phyloP scores from a whole-genome alignment of 2,888 invertebrate species.

The Zeuzera pyrina region DNA sequence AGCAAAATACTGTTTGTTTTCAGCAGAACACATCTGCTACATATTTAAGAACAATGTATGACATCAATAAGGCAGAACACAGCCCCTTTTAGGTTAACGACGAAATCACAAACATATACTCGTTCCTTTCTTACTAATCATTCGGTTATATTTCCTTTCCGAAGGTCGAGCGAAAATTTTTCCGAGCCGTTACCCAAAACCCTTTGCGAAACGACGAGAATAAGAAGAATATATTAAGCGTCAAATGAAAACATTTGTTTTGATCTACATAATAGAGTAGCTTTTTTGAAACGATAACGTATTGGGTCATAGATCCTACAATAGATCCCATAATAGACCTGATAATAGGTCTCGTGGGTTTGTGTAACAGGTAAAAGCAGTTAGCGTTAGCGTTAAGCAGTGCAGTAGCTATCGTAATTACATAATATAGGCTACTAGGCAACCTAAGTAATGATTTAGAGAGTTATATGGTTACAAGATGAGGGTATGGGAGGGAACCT shows the following conservation, averaged over 20 bases:
- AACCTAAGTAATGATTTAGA: no score
- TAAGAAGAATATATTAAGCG: slow-evolving; percentile 48
- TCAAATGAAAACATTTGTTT: slow-evolving; percentile 57
- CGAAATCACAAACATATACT: slow-evolving; percentile 18
- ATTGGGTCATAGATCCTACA: slow-evolving; percentile 4
- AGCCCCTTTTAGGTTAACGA: slow-evolving; percentile 24
- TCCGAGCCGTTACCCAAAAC: slow-evolving; percentile 38
- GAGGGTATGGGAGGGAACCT: no score
- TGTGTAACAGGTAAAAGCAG: no score
- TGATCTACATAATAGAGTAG: slow-evolving; percentile 33
- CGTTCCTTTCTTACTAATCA: slow-evolving; percentile 17
- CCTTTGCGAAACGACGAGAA: slow-evolving; percentile 29
- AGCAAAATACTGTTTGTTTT: no score
- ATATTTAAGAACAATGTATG: slow-evolving; percentile 40
- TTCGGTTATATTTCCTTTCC: slow-evolving; percentile 17
- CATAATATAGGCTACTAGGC: no score
- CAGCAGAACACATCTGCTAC: slow-evolving; percentile 31
- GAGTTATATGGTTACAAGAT: no score
- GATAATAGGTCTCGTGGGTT: no score
- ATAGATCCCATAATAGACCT: no score
- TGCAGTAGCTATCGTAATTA: no score
- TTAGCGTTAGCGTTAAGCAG: no score
- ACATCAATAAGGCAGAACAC: slow-evolving; percentile 39
- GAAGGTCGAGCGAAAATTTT: slow-evolving; percentile 31
- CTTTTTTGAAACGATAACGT: slow-evolving; percentile 8